Base-by-base conservation (phyloP, 1,140 invertebrate species). In the Lasioglossum albipes region DNA sequence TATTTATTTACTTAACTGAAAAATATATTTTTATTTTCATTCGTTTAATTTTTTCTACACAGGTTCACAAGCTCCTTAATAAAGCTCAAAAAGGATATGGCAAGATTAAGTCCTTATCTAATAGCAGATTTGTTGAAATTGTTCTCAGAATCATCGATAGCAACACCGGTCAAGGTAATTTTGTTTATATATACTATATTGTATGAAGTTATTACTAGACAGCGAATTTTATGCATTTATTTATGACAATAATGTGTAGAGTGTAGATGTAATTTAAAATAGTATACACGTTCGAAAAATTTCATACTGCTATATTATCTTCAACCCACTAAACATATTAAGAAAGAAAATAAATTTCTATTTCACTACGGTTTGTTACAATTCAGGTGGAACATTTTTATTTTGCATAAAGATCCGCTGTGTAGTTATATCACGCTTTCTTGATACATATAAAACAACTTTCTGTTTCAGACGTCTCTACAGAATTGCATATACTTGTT, bases 161-260 rank as follows among this genome's bases (percentile, higher is more conserved):
- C 91, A 73, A 82, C 83, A 62, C 88, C 85, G 75, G 81, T 94
- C n/a, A 94, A 94, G 88, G 94, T 94, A 91, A 85, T 75, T 59
- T 18, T 70, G 0, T 45, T 67, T 70, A 54, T 42, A 54, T 36
- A 2, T 49, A 16, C 3, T 52, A 7, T 54, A 12, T 7, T 64
- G 70, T 18, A n/a, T 9, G 7, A 64, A 20, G 69, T 20, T 66
- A 6, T 57, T 49, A 27, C 27, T 27, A 27, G 27, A 27, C 27
- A 27, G 27, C 1, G 27, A 27, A 27, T 27, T 27, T 27, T 27
- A 27, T 27, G 27, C 27, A 27, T 27, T 27, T 27, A 27, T 27
- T 27, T 27, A 27, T 27, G 27, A 27, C 27, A 27, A 27, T 0
- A 27, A 27, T 27, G 27, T 0, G 27, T 27, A 27, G 27, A 27